Evolutionary conservation across 37 sponge, comb jelly and placozoan genomes (phyloP).

Genomic region (Crambe crambe): DNA sequence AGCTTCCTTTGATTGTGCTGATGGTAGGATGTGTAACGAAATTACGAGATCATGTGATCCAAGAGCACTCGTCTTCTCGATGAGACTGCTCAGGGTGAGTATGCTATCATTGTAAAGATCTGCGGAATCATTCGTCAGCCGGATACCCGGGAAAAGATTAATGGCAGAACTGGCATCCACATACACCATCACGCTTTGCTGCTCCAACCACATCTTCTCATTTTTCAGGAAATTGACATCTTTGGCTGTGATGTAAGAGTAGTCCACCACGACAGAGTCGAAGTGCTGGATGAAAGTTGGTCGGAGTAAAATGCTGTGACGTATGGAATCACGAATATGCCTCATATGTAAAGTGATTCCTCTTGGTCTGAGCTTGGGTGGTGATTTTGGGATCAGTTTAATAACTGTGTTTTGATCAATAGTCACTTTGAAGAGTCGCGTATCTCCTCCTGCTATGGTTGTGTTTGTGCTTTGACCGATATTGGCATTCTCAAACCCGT

Average conservation of each 20-base stretch:
- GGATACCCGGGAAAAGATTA: constrained; percentile 39
- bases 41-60: constrained; percentile 42
- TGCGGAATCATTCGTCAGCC: constrained; percentile 28
- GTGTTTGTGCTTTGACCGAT: constrained; percentile 45
- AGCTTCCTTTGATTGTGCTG: not conserved
- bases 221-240: constrained; percentile 23
- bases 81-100: not conserved
- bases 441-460: constrained; percentile 61
- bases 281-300: constrained; percentile 64
- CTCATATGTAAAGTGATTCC: constrained; percentile 44
- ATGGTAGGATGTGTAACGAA: constrained; percentile 36
- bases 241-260: constrained; percentile 26
- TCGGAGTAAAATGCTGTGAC: constrained; percentile 24
- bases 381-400: constrained; percentile 8
- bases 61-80: constrained; percentile 21
- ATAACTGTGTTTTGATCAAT: not conserved
- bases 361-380: constrained; percentile 40
- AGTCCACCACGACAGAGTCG: constrained; percentile 51
- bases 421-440: constrained; percentile 42
- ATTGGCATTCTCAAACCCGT: constrained; percentile 40
- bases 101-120: constrained; percentile 16
- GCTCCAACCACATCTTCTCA: constrained; percentile 30
- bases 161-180: constrained; percentile 51
- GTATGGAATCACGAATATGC: constrained; percentile 28
- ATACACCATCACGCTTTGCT: constrained; percentile 30